Evolutionary conservation across 2,113 vertebrate genomes (phyloP).

Genomic region (Bothrops jararaca): DNA sequence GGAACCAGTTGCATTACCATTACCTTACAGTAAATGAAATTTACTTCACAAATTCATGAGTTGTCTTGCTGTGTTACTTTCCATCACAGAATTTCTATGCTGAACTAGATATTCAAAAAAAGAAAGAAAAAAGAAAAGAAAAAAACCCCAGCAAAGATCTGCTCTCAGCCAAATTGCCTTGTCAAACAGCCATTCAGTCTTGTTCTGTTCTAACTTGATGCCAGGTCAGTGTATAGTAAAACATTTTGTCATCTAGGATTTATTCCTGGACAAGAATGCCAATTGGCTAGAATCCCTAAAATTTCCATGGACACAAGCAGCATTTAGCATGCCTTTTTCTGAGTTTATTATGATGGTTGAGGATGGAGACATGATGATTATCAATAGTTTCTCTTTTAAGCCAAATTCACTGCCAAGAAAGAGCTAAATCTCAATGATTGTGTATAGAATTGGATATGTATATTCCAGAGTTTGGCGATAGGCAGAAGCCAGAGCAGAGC

Average conservation of each 20-base stretch:
- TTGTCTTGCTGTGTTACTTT: not conserved
- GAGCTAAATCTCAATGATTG: not conserved
- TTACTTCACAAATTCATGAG: not conserved
- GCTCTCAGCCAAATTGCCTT: not conserved
- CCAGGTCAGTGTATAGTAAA: not conserved
- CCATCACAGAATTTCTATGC: not conserved
- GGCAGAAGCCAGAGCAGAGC: not conserved
- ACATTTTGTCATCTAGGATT: not conserved
- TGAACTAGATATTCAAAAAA: not conserved
- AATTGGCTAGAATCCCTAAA: not conserved
- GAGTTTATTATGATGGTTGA: not conserved
- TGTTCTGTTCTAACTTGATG: not conserved
- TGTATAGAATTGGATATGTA: not conserved
- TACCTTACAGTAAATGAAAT: not conserved
- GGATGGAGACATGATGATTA: not conserved
- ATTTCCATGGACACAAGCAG: not conserved
- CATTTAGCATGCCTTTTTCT: not conserved
- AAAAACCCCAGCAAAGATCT: not conserved
- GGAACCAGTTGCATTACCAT: not conserved
- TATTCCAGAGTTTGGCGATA: not conserved
- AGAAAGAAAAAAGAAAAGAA: not conserved
- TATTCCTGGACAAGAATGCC: not conserved
- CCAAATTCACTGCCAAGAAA: not conserved
- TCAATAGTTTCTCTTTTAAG: not conserved
- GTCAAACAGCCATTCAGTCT: not conserved